Evolutionary conservation across 2,113 vertebrate genomes (phyloP), one percentile per base, ranked within the genome.

Genomic region (Cichladusa arquata): DNA sequence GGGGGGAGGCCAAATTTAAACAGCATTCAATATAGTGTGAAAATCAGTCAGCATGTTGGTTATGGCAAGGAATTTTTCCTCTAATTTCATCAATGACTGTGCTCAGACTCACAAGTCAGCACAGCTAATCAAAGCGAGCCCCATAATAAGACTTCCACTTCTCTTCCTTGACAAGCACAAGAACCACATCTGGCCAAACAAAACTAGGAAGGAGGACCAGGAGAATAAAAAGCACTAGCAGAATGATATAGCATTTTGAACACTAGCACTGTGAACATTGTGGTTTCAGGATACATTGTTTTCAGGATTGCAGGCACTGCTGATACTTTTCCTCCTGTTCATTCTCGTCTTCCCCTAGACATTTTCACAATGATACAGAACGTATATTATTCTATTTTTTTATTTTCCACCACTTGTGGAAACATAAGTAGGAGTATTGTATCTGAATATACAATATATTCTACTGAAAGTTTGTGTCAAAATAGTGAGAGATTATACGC

Each of bases 301-400:
- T 97, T 89, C 58, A 95, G 77, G 69, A 89, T 82, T 86, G 90
- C 48, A 66, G 70, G 82, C 79, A n/a, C 73, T 78, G 81, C 89
- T 86, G 70, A 81, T 92, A 29, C 56, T 95, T 84, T 72, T 38
- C n/a, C 81, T 76, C 62, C 72, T 65, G 24, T 47, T 95, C 92
- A 58, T 96, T 88, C 36, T 58, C 34, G 48, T 85, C 69, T 90
- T 92, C 79, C 86, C 86, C 47, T 38, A 90, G 71, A 91, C 23
- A 72, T 86, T 92, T 95, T 82, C 17, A 24, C 94, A 88, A 51
- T 92, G 80, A 92, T 88, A 78, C 71, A 92, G 69, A 91, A 67
- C 58, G 84, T 31, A 19, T 73, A 66, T 81, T 86, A 20, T 92
- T 94, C 36, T 44, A 14, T 64, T 45, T 86, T 86, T 86, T 51